These are phyloP conservation scores for Hybos culiciformis DNA, from an alignment of 2,888 invertebrate genomes.

Conservation along the genomic window DNA sequence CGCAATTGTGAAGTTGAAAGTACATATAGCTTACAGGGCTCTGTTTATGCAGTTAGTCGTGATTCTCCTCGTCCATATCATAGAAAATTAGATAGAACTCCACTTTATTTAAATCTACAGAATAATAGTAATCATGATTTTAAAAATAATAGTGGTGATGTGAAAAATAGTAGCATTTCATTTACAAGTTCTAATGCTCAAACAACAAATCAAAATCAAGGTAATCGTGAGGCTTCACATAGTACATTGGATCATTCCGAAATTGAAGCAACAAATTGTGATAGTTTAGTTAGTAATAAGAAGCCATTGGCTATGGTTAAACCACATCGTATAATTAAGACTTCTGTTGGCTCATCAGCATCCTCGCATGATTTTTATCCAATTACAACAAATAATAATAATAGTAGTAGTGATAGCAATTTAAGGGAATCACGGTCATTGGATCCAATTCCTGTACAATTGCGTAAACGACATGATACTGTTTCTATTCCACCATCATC, in stretches of 20 bases:
- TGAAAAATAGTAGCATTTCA: slow-evolving; percentile 2
- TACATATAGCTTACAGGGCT: slow-evolving; percentile 42
- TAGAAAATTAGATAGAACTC: slow-evolving; percentile 37
- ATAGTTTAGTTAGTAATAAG: slow-evolving; percentile 23
- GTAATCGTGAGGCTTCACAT: slow-evolving; percentile 20
- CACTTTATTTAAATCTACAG: slow-evolving; percentile 40
- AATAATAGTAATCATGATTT: slow-evolving; percentile 30
- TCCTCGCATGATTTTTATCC: slow-evolving; percentile 22
- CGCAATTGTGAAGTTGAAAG: slow-evolving; percentile 43
- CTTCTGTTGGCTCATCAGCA: slow-evolving; percentile 31
- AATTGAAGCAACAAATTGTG: slow-evolving; percentile 34
- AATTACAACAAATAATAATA: background rate
- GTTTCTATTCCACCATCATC: background rate
- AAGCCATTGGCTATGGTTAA: slow-evolving; percentile 34
- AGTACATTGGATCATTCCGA: slow-evolving; percentile 36
- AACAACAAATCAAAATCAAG: background rate
- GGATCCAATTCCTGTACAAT: slow-evolving; percentile 43
- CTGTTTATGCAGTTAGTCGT: slow-evolving; percentile 24
- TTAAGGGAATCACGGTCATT: slow-evolving; percentile 50
- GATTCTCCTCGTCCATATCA: slow-evolving; percentile 32
- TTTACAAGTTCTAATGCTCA: background rate
- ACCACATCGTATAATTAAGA: slow-evolving; percentile 41
- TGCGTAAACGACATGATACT: slow-evolving; percentile 25
- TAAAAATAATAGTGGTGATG: slow-evolving; percentile 17
- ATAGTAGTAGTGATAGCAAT: background rate